Base-by-base conservation (phyloP, 2,888 invertebrate species). In the Hypomecis punctinalis region DNA sequence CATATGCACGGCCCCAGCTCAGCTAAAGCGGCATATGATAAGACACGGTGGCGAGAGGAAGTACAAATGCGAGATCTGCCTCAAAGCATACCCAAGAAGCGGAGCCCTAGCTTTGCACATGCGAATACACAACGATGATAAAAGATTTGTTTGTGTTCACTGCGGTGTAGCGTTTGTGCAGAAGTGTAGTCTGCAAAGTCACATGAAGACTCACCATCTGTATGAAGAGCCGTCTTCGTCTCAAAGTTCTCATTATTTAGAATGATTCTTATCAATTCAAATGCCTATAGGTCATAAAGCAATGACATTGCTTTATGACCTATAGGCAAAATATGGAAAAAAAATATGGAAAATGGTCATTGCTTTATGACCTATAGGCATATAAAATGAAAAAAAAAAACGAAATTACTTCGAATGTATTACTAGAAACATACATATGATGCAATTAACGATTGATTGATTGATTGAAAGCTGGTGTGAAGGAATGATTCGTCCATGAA, bases 1-100 rank as follows among this genome's bases (percentile, higher is more conserved):
- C 61, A 80, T 82, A 55, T 89, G 86, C 23, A 23, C 23, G 23
- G 23, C 23, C 23, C 23, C 23, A 23, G 23, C 23, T 23, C 23
- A 23, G 23, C 72, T 92, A 11, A 79, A 78, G 46, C 83, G 77
- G 54, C 92, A 92, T 59, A 83, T 87, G 81, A 78, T 90, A 0
- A 87, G 83, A 61, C 91, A 91, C 61, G 74, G 69, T 0, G 86
- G 84, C 0, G 82, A 85, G 11, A 81, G 83, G 10, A 86, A 81
- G 37, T 88, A 76, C 37, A 49, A 68, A 54, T 69, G 71, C 36
- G 23, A 65, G 13, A 65, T 71, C 4, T 71, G 71, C 45, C 59
- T 65, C 7, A 64, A 64, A 46, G 33, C 51, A 0, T 64, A 51
- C 10, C 55, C 46, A 0, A 60, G 64, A 8, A 70, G 78, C 4